Percentiles rank a stretch among this genome's conserved stretches.
Evolutionary conservation across 2,113 vertebrate genomes (phyloP).

Genomic region (Cyprinodon brontotheroides): DNA sequence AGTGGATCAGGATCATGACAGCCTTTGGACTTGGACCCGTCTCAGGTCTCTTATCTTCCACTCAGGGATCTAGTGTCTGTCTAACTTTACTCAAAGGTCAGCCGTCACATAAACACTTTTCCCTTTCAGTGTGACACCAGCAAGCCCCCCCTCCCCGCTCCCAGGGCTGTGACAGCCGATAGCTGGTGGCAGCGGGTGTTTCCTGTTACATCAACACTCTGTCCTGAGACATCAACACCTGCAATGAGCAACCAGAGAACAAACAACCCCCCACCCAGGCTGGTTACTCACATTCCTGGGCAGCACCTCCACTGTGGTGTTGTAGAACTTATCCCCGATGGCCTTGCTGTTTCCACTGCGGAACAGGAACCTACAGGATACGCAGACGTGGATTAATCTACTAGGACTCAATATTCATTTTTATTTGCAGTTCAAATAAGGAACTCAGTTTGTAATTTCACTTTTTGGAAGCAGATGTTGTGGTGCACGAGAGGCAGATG

Average conservation of each 20-base stretch:
- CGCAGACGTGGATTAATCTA: background rate
- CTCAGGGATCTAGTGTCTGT: constrained; percentile 7
- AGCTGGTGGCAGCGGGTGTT: constrained; percentile 27
- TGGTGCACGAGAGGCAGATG: too few relatives aligned
- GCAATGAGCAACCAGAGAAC: constrained; percentile 15
- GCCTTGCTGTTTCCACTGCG: constrained; percentile 84
- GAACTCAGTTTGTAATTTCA: too few relatives aligned
- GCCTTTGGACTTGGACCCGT: background rate
- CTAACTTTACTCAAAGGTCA: constrained; percentile 53
- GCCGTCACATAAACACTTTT: constrained; percentile 20
- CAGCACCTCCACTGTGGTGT: constrained; percentile 85
- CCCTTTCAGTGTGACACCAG: constrained; percentile 12
- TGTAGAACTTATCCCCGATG: constrained; percentile 81
- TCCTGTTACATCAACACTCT: constrained; percentile 14
- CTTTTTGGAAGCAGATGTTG: too few relatives aligned
- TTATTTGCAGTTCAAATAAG: too few relatives aligned
- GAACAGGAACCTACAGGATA: constrained; percentile 80
- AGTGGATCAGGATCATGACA: background rate
- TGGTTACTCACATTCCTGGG: constrained; percentile 79
- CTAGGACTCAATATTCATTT: background rate
- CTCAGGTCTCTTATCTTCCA: constrained; percentile 19
- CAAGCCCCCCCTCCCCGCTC: too few relatives aligned
- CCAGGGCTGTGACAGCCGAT: constrained; percentile 20
- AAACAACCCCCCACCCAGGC: constrained; percentile 7
- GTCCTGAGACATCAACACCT: constrained; percentile 25